Base-by-base conservation (phyloP, 2,113 vertebrate genomes). In the Sapayoa aenigma region DNA sequence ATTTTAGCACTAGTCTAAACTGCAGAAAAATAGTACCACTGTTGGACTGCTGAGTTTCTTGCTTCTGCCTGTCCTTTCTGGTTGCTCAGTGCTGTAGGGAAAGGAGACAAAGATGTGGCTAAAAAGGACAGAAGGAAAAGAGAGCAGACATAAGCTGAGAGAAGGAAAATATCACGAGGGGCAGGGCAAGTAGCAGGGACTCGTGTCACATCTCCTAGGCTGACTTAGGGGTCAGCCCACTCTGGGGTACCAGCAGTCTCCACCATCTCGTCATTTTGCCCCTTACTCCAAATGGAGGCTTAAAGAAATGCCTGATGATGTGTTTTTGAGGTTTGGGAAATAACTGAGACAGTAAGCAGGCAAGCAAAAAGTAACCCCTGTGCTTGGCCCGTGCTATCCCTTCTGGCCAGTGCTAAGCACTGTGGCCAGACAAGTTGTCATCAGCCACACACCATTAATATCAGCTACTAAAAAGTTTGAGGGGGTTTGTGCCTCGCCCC, bases 131-230 rank as follows among this genome's bases (percentile, higher is more conserved):
- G 53, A 62, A 55, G 28, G 42, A 75, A 39, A 87, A 69, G 39
- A 69, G 65, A 75, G 66, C 25, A 91, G 44, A 62, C 3, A 6
- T 23, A 67, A 88, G 42, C 9, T 39, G 28, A 33, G 1, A 27
- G 50, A 79, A 87, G 39, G 33, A 67, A 72, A 73, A 18, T 1
- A 8, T 10, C 41, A 50, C 0, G 21, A 77, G 42, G 21, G 5
- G 6, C 55, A 84, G 46, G 30, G 27, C 41, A 76, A 66, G 35
- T 28, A 46, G 31, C 35, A 50, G 66, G 53, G 75, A 46, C 53
- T 58, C 0, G 0, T 56, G 39, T 78, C n/a, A 31, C 23, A 22
- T 1, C 3, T 84, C 1, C 0, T 25, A 55, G 52, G 17, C 42
- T 4, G 7, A 18, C 22, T 56, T n/a, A 33, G 46, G 37, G 55